Percentiles rank a stretch among this genome's conserved stretches.
phyloP scores from a whole-genome alignment of 2,113 vertebrate species.

The Stercorarius parasiticus region DNA sequence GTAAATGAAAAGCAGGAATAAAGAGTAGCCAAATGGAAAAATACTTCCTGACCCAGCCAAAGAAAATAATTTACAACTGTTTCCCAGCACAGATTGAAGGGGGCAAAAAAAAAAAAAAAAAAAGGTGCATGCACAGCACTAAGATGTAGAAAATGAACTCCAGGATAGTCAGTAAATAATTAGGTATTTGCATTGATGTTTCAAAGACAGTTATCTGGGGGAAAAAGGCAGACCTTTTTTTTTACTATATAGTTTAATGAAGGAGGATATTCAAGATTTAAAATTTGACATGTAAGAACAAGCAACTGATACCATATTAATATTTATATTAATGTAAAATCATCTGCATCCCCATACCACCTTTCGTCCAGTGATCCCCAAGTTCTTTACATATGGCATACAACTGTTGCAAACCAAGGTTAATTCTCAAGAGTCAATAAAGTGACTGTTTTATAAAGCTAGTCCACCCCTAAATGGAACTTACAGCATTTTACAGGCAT shows the following conservation, averaged over 20 bases:
- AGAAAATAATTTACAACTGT: slow-evolving; percentile 32
- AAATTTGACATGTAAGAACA: neutral
- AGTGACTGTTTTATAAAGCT: neutral
- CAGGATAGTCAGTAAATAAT: neutral
- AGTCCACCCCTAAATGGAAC: neutral
- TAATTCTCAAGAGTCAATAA: neutral
- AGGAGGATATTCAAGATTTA: neutral
- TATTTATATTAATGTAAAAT: neutral
- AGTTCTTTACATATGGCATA: neutral
- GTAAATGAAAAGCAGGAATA: slow-evolving; percentile 67
- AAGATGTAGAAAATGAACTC: neutral
- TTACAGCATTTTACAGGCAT: neutral
- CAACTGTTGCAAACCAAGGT: neutral
- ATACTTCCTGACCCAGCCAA: slow-evolving; percentile 54
- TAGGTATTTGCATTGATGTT: neutral
- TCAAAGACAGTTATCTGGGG: neutral
- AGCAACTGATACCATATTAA: neutral
- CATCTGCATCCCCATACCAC: neutral
- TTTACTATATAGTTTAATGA: neutral
- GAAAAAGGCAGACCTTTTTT: neutral
- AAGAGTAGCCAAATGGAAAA: slow-evolving; percentile 64
- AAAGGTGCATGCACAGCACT: neutral
- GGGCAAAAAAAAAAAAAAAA: neutral
- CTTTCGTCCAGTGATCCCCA: neutral
- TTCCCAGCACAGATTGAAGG: neutral